Conservation (phyloP, 2,113 vertebrate species). For the Antechinus stuartii region DNA sequence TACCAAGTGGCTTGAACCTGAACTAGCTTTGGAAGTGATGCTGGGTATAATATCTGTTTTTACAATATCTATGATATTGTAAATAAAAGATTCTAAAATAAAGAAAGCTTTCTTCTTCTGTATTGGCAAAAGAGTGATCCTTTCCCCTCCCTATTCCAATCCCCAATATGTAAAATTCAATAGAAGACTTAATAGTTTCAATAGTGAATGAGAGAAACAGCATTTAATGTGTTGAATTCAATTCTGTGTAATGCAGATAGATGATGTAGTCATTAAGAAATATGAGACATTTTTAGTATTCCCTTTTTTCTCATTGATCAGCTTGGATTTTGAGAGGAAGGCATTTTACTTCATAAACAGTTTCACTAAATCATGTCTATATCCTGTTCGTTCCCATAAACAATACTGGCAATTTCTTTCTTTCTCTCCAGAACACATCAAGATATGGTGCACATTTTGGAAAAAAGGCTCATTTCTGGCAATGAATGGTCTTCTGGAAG, state of each 20-base stretch:
- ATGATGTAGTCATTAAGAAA: conserved; percentile 10
- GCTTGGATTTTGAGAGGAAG: conserved; percentile 2
- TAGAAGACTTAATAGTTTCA: not conserved
- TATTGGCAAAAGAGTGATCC: not conserved
- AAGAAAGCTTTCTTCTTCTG: not conserved
- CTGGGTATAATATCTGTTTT: not conserved
- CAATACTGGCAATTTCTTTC: not conserved
- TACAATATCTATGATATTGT: not conserved
- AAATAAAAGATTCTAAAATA: not conserved
- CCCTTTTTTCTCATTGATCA: not conserved
- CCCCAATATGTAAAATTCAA: not conserved
- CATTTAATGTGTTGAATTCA: conserved; percentile 23
- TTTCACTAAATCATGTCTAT: conserved; percentile 22
- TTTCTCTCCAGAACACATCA: conserved; percentile 77
- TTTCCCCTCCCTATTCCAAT: not conserved
- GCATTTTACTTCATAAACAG: not conserved
- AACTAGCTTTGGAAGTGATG: not conserved
- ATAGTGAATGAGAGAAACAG: not conserved
- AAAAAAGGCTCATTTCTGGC: conserved; percentile 80
- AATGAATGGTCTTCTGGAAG: conserved; percentile 90
- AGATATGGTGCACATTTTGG: conserved; percentile 89
- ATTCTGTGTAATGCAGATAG: not conserved
- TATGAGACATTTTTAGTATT: not conserved
- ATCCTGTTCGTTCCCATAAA: conserved; percentile 29
- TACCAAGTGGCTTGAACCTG: not conserved